Base-by-base conservation (phyloP, 2,113 vertebrate species). In the Tragelaphus scriptus region DNA sequence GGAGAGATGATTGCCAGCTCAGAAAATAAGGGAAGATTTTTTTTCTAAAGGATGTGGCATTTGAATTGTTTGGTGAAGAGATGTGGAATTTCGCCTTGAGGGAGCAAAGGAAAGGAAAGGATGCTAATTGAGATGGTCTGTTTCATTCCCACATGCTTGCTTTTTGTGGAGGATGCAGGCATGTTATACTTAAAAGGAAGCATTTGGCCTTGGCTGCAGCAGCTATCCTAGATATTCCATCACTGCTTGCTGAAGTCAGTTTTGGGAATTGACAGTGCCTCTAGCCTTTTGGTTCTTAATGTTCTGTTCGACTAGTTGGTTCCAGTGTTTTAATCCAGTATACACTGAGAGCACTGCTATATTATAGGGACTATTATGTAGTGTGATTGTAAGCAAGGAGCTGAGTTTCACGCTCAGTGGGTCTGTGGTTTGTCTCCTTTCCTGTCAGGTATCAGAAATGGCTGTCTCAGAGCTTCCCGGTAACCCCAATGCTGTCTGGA, bases 401-500 rank as follows among this genome's bases (percentile, higher is more conserved):
- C 49, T 61, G 26, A 59, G 11, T 90, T 97, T 26, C 36, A 2
- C 92, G 36, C n/a, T 96, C 28, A 91, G 13, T 40, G n/a, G 5
- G 61, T 75, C 75, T 65, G 97, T 97, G 92, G 71, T 59, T 98
- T 94, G 55, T 68, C 30, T 97, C 96, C 25, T 98, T n/a, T 98
- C 68, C 91, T 96, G 4, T 53, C 98, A 99, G 99, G 99, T 99
- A 3, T 99, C 99, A 0, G 99, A 99, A 99, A 99, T 99, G 99
- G 99, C 99, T 0, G 99, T 99, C 92, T 99, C 99, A 1, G 99
- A 99, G 98, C 99, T 99, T 97, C 99, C 99, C 0, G 99, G 99
- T 99, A 99, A 99, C 98, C 99, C 99, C 84, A 99, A 99, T 61
- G 99, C 99, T 96, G 99, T 99, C 40, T 99, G 99, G 99, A 99